phyloP scores from a whole-genome alignment of 2,797 vertebrate species.

The Borostomias antarcticus region DNA sequence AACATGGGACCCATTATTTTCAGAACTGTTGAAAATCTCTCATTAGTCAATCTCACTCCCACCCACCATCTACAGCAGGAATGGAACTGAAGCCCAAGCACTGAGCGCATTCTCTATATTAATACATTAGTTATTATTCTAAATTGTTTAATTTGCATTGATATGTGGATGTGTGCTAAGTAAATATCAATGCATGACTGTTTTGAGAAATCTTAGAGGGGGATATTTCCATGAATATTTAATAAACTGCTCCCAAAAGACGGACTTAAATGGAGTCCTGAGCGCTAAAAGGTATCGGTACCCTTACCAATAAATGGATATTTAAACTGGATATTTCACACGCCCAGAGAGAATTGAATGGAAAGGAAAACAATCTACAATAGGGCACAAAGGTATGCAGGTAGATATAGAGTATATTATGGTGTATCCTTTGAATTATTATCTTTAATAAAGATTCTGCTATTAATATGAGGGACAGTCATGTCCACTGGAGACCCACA shows the following conservation, averaged over 20 bases:
- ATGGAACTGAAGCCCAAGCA: too few relatives aligned
- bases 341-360: not conserved
- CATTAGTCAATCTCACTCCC: too few relatives aligned
- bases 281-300: not conserved
- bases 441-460: not conserved
- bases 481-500: not conserved
- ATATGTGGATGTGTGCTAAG: slow-evolving; percentile 25
- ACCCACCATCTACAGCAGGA: too few relatives aligned
- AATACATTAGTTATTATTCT: not conserved
- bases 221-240: slow-evolving; percentile 35
- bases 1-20: too few relatives aligned
- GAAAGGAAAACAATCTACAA: slow-evolving; percentile 1
- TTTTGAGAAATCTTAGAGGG: slow-evolving; percentile 18
- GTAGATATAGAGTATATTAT: not conserved
- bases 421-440: not conserved
- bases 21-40: too few relatives aligned
- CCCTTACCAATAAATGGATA: not conserved
- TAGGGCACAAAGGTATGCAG: too few relatives aligned
- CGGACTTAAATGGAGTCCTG: slow-evolving; percentile 13
- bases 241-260: slow-evolving; percentile 20
- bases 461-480: not conserved
- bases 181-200: slow-evolving; percentile 27
- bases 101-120: too few relatives aligned
- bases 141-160: slow-evolving; percentile 15
- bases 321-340: too few relatives aligned